A percentile compares a stretch with the other conserved stretches of the same genome.
Evolutionary conservation across 2,113 vertebrate species (phyloP).

Genomic region (Melospiza melodia): DNA sequence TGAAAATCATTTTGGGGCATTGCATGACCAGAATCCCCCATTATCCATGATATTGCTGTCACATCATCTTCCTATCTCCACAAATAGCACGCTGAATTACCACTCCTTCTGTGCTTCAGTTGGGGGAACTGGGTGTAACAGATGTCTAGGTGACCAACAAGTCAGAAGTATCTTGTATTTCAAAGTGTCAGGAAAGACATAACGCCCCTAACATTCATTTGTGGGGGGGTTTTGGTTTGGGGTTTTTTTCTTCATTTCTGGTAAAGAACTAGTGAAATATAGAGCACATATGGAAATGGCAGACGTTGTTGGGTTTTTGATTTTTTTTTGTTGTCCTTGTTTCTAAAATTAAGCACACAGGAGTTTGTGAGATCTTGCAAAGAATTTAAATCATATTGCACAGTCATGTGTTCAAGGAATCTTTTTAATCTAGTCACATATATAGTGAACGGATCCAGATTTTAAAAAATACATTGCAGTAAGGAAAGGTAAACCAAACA

Average conservation of each 20-base stretch:
- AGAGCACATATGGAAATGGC: conserved; percentile 54
- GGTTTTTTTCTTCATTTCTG: neutral
- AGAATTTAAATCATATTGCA: conserved; percentile 26
- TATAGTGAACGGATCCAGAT: neutral
- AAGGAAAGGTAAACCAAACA: neutral
- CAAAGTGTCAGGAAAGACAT: neutral
- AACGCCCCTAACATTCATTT: neutral
- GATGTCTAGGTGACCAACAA: neutral
- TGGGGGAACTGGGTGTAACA: neutral
- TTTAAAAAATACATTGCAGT: neutral
- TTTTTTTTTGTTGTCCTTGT: conserved; percentile 40
- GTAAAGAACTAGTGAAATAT: neutral
- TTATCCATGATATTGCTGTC: neutral
- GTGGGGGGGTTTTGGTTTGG: neutral
- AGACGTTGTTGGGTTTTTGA: conserved; percentile 21
- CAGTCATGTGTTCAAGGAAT: conserved; percentile 26
- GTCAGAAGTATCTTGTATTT: neutral
- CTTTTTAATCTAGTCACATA: conserved; percentile 5
- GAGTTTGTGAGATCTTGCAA: conserved; percentile 31
- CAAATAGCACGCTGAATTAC: neutral
- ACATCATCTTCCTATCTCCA: neutral
- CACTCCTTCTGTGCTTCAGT: neutral
- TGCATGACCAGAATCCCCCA: neutral
- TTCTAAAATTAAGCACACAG: conserved; percentile 46
- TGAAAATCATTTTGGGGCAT: neutral